These are phyloP conservation scores for Miichthys miiuy DNA, from an alignment of 2,797 vertebrate genomes.

Conservation along the genomic window DNA sequence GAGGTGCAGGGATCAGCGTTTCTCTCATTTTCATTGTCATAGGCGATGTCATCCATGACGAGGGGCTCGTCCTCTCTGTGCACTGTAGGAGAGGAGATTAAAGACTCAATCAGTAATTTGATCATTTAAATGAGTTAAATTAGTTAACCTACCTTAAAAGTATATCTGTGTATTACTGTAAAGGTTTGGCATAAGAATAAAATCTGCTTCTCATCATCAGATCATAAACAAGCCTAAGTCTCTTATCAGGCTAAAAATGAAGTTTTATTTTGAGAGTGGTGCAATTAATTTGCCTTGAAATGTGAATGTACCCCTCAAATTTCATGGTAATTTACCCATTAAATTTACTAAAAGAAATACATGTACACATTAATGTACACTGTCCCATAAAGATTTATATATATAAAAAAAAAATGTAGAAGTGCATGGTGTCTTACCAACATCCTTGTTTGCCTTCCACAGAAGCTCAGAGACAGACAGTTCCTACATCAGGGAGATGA, in stretches of 20 bases:
- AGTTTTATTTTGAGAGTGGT: too few species aligned
- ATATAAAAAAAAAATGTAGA: neutral
- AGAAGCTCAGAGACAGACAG: constrained; percentile 75
- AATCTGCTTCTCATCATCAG: neutral
- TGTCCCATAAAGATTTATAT: neutral
- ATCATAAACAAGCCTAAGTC: too few species aligned
- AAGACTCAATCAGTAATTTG: neutral
- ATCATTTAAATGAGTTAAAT: neutral
- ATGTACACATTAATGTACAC: neutral
- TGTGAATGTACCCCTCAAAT: too few species aligned
- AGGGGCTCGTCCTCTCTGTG: constrained; percentile 57
- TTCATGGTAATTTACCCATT: too few species aligned
- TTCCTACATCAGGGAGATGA: constrained; percentile 37
- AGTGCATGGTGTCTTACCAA: constrained; percentile 58
- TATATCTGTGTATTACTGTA: neutral
- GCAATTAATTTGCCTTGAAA: too few species aligned
- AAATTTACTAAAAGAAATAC: too few species aligned
- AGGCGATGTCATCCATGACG: constrained; percentile 77
- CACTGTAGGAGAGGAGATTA: constrained; percentile 45
- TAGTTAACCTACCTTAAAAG: neutral
- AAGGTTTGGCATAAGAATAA: neutral
- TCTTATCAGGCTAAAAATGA: too few species aligned
- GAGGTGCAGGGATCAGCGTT: constrained; percentile 75
- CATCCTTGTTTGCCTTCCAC: constrained; percentile 79
- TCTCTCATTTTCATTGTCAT: constrained; percentile 60